Evolutionary conservation across 1,140 invertebrate genomes (phyloP), one percentile per base, ranked within the genome.

Genomic region (Uloborus diversus): DNA sequence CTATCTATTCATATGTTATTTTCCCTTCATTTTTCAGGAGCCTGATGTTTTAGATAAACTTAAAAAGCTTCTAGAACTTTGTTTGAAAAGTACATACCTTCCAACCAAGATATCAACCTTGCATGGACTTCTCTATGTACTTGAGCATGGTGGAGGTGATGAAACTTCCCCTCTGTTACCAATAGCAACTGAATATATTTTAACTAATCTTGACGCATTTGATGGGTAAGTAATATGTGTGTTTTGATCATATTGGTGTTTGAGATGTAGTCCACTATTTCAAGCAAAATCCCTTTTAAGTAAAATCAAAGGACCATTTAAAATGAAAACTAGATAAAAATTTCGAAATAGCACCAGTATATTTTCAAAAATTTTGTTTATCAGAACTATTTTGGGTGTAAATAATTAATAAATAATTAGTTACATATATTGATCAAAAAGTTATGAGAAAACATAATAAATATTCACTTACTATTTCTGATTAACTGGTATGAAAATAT

Each of bases 41-140:
- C 81, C 79, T 42, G 70, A 81, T 51, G 37, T 81, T 2, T 57
- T 81, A 62, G 89, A 94, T 59, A 89, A 89, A 82, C 87, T 93
- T 0, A 89, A 91, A 80, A 91, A 91, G 80, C 83, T 92, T 9
- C 83, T 94, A 17, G 91, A 93, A 32, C 83, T 85, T 37, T 89
- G 90, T 83, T 87, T 93, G 1, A 91, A 90, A 84, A 91, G 90
- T 83, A 89, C 87, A 14, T 91, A 92, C 84, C 83, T 93, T 13
- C 88, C 92, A 1, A 90, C 91, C 17, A 89, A 91, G 84, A 90
- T 93, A 47, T 89, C 91, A 13, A 89, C 91, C 32, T 85, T 95
- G 23, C 90, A 93, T 84, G 93, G 93, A 1, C 86, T 92, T n/a
- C 86, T 94, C 5, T 94, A 93, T 85, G 85, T 96, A 56, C 86